Evolutionary conservation across 2,888 invertebrate genomes (phyloP).

Genomic region (Chaitophorus viminalis): DNA sequence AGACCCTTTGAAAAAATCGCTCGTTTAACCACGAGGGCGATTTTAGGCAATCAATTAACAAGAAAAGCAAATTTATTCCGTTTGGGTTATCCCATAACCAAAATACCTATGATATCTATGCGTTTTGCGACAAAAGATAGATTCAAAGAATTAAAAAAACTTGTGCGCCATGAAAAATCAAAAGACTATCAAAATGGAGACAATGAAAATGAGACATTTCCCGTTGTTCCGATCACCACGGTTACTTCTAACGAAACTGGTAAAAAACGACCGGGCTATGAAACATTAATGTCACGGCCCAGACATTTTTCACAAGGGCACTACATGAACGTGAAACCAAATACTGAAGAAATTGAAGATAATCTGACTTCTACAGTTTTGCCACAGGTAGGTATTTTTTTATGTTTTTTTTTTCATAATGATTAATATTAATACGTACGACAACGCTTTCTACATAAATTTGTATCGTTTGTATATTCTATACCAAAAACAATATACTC

Average conservation of each 20-base stretch:
- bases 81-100: conserved; percentile 63
- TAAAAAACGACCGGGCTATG: conserved; percentile 49
- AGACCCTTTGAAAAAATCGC: conserved; percentile 71
- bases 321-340: conserved; percentile 42
- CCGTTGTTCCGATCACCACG: conserved; percentile 1
- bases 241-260: conserved; percentile 1
- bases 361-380: background rate
- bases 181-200: background rate
- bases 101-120: conserved; percentile 62
- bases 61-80: conserved; percentile 66
- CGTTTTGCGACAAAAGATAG: conserved; percentile 36
- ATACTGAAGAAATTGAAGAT: background rate
- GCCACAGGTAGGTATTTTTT: conserved; percentile 31
- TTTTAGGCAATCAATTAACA: conserved; percentile 23
- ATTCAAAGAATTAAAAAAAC: conserved; percentile 82
- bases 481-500: too few species aligned
- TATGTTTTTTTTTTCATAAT: too few species aligned
- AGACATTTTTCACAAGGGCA: conserved; percentile 51
- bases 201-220: background rate
- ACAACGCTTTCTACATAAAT: too few species aligned
- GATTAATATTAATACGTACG: too few species aligned
- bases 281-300: conserved; percentile 43
- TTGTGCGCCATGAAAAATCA: conserved; percentile 81
- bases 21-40: conserved; percentile 67
- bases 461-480: too few species aligned